Percentiles rank a stretch among this genome's conserved stretches.
phyloP scores from a whole-genome alignment of 1,140 invertebrate genomes.

The Mylabris phalerata region DNA sequence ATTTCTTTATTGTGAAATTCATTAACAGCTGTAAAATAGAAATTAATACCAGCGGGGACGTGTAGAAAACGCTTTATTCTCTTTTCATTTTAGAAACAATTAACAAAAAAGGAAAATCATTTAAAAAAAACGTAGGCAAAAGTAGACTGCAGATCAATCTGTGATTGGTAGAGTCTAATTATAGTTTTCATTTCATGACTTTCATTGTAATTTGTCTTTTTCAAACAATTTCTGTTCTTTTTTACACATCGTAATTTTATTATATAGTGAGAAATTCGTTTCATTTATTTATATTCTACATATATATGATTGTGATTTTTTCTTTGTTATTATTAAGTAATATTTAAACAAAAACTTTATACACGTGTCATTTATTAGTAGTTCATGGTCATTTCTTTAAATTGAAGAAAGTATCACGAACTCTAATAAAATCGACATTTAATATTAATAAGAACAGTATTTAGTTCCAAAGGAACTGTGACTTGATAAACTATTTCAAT shows the following conservation, averaged over 20 bases:
- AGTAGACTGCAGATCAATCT: conserved; percentile 16
- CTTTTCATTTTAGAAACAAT: background rate
- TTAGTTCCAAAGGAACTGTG: conserved; percentile 19
- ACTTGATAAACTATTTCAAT: background rate
- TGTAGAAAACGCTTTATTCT: conserved; percentile 12
- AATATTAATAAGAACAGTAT: background rate
- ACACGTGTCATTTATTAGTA: no score
- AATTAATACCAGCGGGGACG: conserved; percentile 7
- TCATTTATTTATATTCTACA: conserved; percentile 12
- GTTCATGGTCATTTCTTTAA: no score
- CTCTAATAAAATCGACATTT: no score
- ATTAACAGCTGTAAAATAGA: no score
- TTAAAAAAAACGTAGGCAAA: background rate
- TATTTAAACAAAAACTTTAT: no score
- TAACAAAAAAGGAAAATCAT: no score
- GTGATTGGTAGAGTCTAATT: conserved; percentile 7
- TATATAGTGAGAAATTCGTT: conserved; percentile 13
- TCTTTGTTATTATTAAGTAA: background rate
- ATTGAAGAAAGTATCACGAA: no score
- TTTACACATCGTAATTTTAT: background rate
- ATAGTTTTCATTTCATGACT: conserved; percentile 8
- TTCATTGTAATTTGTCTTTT: background rate
- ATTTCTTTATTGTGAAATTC: no score
- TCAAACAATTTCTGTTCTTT: background rate
- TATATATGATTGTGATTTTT: conserved; percentile 10